Base-by-base conservation (phyloP, 2,888 invertebrate genomes). In the Syritta pipiens region DNA sequence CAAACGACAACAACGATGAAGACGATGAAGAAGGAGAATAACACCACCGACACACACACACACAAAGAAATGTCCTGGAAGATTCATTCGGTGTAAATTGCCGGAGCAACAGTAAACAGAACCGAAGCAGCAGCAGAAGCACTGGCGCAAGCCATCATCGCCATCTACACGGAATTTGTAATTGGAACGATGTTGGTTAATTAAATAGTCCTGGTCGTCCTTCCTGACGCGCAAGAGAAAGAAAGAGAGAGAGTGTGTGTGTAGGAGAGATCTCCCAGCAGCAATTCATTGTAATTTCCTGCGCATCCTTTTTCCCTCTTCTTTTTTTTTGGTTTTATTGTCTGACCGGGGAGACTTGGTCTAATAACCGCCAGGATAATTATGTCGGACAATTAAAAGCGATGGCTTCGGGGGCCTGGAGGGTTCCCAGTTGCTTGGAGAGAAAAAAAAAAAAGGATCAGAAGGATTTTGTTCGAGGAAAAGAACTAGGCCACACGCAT, bases 171-270 rank as follows among this genome's bases (percentile, higher is more conserved):
- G 53, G 77, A 65, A 77, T 71, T 72, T 48, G 65, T 77, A 72
- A 77, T 77, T 71, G 77, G 55, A 9, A 32, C 65, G 53, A 71
- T 65, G 71, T 71, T 72, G 71, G 77, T 60, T 77, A 77, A 77
- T 77, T 77, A 77, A 72, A 77, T 72, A 77, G 71, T 48, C 46
- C 53, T 48, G 53, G 32, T 49, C 22, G 63, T 49, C 71, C 24
- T 42, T 12, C 40, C 17, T 19, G 26, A n/a, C 14, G 17, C 55
- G n/a, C n/a, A n/a, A n/a, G n/a, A n/a, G n/a, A n/a, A n/a, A n/a
- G n/a, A n/a, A n/a, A n/a, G n/a, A n/a, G n/a, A n/a, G n/a, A n/a
- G n/a, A n/a, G n/a, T n/a, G n/a, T n/a, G n/a, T n/a, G n/a, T n/a
- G n/a, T n/a, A n/a, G n/a, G 22, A n/a, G 9, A 1, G 10, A 24